Conservation (phyloP, 2,888 invertebrate species). For the Tigriopus californicus region DNA sequence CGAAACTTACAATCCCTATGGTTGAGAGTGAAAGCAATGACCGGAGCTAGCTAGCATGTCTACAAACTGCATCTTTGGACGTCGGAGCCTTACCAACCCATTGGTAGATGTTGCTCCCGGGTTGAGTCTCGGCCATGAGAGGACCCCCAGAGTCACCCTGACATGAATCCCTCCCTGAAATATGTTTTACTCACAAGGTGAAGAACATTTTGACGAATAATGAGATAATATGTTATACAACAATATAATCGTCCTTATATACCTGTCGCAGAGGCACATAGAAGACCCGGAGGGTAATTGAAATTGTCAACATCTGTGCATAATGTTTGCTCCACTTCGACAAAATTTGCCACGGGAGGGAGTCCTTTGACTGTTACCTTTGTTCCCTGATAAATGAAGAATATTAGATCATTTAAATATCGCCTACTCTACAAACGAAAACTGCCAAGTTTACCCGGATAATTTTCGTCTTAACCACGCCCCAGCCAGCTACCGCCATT, state of each 20-base stretch:
- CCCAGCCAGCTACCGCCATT: constrained; percentile 2
- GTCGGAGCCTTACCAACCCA: constrained; percentile 10
- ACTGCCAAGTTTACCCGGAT: background rate
- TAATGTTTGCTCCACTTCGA: background rate
- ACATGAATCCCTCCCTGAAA: constrained; percentile 8
- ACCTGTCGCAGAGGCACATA: constrained; percentile 1
- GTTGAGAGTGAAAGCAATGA: background rate
- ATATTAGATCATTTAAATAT: background rate
- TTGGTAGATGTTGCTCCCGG: background rate
- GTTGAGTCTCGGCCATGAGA: background rate
- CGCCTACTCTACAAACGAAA: too few relatives aligned
- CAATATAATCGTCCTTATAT: too few relatives aligned
- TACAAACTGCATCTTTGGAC: too few relatives aligned
- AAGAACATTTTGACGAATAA: background rate
- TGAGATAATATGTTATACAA: background rate
- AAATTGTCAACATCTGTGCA: constrained; percentile 1
- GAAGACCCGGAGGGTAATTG: background rate
- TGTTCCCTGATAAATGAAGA: background rate
- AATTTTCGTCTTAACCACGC: background rate
- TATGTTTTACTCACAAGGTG: too few relatives aligned
- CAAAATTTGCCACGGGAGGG: background rate
- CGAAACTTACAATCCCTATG: constrained; percentile 14
- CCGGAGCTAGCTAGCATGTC: too few relatives aligned
- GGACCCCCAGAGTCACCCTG: constrained; percentile 15
- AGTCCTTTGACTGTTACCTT: background rate